These are phyloP conservation scores for Macrobrachium rosenbergii DNA, from an alignment of 1,140 invertebrate genomes.

Conservation along the genomic window DNA sequence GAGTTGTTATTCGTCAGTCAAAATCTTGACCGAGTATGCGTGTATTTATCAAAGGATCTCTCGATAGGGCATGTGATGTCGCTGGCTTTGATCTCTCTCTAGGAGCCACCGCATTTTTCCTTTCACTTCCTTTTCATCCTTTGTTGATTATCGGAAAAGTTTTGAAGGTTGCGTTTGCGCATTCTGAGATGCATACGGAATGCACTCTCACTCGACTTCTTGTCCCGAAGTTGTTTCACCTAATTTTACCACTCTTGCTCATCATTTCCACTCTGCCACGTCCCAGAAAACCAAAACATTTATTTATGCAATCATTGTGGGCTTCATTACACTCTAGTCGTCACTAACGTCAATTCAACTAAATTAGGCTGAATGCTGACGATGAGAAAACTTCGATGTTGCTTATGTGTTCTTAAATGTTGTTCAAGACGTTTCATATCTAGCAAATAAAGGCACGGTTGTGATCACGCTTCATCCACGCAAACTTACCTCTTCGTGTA, in stretches of 20 bases:
- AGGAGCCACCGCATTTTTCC: background rate
- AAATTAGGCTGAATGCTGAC: background rate
- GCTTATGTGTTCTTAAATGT: background rate
- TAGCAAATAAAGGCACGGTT: too few relatives aligned
- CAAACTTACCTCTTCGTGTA: too few relatives aligned
- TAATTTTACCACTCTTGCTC: too few relatives aligned
- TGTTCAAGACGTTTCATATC: too few relatives aligned
- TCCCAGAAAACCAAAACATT: too few relatives aligned
- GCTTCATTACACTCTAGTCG: constrained; percentile 45
- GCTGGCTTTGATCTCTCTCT: constrained; percentile 31
- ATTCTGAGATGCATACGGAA: constrained; percentile 19
- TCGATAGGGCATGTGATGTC: constrained; percentile 6
- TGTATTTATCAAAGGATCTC: constrained; percentile 24
- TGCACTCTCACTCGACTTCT: constrained; percentile 9
- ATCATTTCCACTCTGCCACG: too few relatives aligned
- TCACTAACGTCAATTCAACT: constrained; percentile 1
- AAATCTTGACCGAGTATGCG: constrained; percentile 1
- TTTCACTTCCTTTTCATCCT: constrained; percentile 4
- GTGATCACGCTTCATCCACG: too few relatives aligned
- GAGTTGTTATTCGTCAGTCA: constrained; percentile 4
- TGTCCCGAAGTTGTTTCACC: too few relatives aligned
- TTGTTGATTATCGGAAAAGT: constrained; percentile 57
- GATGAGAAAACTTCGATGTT: constrained; percentile 21
- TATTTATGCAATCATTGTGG: constrained; percentile 56
- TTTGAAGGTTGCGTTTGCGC: constrained; percentile 47